These are phyloP conservation scores for Diloba caeruleocephala DNA, from an alignment of 2,888 invertebrate species.

Conservation along the genomic window DNA sequence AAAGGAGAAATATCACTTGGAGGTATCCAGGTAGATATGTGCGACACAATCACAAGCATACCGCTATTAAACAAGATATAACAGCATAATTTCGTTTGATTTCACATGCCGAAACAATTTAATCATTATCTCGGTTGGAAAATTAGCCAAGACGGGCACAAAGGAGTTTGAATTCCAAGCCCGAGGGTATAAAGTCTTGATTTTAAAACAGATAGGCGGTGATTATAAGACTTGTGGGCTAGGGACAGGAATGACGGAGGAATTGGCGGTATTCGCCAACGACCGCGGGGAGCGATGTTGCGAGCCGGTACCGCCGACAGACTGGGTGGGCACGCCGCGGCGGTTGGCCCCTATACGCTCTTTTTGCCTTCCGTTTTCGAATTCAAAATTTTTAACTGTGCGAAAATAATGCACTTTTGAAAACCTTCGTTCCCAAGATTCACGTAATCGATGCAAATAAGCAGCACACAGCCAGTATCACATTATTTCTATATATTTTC, in stretches of 20 bases:
- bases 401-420: constrained; percentile 65
- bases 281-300: constrained; percentile 79
- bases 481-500: constrained; percentile 49
- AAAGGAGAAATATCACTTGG: constrained; percentile 79
- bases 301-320: constrained; percentile 70
- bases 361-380: constrained; percentile 80
- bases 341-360: constrained; percentile 72
- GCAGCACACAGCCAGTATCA: constrained; percentile 60
- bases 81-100: constrained; percentile 89
- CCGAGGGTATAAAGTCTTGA: constrained; percentile 58
- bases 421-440: constrained; percentile 53
- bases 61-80: constrained; percentile 87
- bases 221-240: constrained; percentile 73
- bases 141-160: constrained; percentile 65
- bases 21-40: constrained; percentile 75
- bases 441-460: constrained; percentile 63
- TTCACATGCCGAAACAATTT: constrained; percentile 89
- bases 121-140: constrained; percentile 85
- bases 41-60: constrained; percentile 77
- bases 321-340: constrained; percentile 85
- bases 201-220: constrained; percentile 43
- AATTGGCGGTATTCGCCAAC: constrained; percentile 88
- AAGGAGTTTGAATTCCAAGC: constrained; percentile 56
- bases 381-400: constrained; percentile 73
- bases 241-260: constrained; percentile 75